These are phyloP conservation scores for Mellilla xanthometata DNA, from an alignment of 2,888 invertebrate species.

Conservation along the genomic window DNA sequence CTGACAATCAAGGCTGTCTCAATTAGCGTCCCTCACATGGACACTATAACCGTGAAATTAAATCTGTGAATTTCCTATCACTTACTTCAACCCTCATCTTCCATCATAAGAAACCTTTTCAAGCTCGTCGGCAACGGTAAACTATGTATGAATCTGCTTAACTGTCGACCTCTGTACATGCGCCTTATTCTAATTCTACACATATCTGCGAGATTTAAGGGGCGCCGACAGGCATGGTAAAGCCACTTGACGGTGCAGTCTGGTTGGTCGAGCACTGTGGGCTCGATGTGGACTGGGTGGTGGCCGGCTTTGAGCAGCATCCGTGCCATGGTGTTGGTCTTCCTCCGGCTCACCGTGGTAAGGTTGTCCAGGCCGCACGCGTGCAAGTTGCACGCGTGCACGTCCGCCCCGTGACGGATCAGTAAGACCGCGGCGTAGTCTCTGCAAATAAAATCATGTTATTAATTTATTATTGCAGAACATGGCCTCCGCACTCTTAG, in stretches of 20 bases:
- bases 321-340: conserved; percentile 50
- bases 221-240: conserved; percentile 63
- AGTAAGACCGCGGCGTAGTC: conserved; percentile 79
- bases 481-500: no score
- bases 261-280: conserved; percentile 23
- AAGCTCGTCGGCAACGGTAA: conserved; percentile 81
- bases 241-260: conserved; percentile 61
- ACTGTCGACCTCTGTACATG: conserved; percentile 47
- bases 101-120: conserved; percentile 82
- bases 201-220: conserved; percentile 78
- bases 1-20: no score
- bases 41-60: no score
- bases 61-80: no score
- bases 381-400: conserved; percentile 82
- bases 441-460: conserved; percentile 46
- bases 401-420: conserved; percentile 84
- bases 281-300: conserved; percentile 22
- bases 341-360: conserved; percentile 73
- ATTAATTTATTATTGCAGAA: background rate
- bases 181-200: conserved; percentile 81
- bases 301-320: conserved; percentile 73
- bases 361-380: conserved; percentile 81
- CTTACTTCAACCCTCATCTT: conserved; percentile 56
- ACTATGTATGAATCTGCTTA: conserved; percentile 58
- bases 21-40: no score